Evolutionary conservation across 2,113 vertebrate species (phyloP).

Genomic region (Elanoides forficatus): DNA sequence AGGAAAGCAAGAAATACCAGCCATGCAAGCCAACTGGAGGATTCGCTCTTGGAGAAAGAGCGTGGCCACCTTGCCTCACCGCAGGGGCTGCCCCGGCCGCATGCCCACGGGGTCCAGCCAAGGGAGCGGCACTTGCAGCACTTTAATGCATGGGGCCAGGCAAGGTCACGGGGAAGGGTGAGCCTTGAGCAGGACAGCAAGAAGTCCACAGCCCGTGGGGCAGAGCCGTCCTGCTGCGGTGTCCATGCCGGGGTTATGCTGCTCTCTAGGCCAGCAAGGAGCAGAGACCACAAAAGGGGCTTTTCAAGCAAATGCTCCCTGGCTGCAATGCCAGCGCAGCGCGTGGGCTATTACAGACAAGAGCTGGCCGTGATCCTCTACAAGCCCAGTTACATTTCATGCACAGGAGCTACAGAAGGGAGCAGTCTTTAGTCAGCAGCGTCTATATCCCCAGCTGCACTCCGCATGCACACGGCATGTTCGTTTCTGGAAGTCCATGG

Average conservation of each 20-base stretch:
- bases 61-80: accelerated
- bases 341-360: background rate
- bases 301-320: background rate
- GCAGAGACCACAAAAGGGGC: background rate
- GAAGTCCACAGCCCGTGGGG: background rate
- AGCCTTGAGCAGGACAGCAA: background rate
- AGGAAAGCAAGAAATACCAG: conserved; percentile 44
- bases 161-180: accelerated
- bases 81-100: background rate
- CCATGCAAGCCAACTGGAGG: background rate
- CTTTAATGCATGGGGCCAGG: accelerated
- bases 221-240: background rate
- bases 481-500: background rate
- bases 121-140: background rate
- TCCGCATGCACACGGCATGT: accelerated
- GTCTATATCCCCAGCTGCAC: background rate
- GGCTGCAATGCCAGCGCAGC: accelerated
- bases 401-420: background rate
- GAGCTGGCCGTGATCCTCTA: background rate
- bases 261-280: background rate
- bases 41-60: background rate
- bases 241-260: accelerated
- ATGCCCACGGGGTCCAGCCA: accelerated
- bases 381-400: background rate
- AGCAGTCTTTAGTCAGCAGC: background rate